Conservation (phyloP, 2,888 invertebrate genomes). For the Lasioglossum calceatum region DNA sequence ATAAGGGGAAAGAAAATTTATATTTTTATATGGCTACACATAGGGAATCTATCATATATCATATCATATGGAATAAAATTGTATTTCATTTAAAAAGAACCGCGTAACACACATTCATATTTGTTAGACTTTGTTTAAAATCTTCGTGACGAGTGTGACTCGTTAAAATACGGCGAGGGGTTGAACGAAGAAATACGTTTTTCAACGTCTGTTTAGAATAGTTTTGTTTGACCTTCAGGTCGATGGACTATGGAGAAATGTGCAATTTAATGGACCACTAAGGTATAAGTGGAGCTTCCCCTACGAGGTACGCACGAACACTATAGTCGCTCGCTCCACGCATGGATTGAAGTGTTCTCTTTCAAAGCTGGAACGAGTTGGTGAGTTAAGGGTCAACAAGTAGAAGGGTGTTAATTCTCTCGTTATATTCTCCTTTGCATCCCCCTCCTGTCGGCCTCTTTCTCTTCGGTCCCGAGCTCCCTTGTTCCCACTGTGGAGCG, state of each 20-base stretch:
- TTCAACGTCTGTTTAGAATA: no score
- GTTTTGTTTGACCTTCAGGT: no score
- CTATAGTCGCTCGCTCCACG: not conserved
- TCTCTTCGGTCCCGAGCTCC: constrained; percentile 33
- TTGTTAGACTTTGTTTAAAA: no score
- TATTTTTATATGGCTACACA: no score
- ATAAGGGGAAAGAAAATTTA: no score
- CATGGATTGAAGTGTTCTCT: not conserved
- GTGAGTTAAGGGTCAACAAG: constrained; percentile 62
- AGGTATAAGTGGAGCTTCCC: not conserved
- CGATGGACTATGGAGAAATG: not conserved
- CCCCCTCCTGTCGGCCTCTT: constrained; percentile 34
- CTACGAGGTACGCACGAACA: not conserved
- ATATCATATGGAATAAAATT: no score
- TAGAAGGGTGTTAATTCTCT: constrained; percentile 59
- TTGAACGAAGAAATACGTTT: no score
- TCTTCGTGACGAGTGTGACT: no score
- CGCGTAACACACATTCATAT: no score
- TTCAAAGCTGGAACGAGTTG: constrained; percentile 35
- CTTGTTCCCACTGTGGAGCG: constrained; percentile 46
- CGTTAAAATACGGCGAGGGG: no score
- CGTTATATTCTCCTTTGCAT: constrained; percentile 56
- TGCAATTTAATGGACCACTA: not conserved
- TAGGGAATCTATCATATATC: no score
- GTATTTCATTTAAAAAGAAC: no score